A percentile compares a stretch with the other conserved stretches of the same genome.
These are phyloP conservation scores for Subacronicta megacephala DNA, from an alignment of 2,888 invertebrate genomes.

Conservation along the genomic window DNA sequence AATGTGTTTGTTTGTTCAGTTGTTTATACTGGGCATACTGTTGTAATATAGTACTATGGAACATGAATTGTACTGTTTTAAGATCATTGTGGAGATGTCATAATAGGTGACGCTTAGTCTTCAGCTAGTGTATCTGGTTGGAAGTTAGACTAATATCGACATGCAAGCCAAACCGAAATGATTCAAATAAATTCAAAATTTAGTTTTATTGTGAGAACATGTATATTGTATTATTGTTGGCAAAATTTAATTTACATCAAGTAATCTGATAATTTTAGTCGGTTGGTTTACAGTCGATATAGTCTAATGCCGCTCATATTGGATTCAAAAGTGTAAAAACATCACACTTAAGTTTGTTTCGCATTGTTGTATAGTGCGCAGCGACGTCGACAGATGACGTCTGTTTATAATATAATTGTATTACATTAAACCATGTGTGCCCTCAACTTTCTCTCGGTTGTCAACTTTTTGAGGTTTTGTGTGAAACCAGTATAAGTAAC, in stretches of 20 bases:
- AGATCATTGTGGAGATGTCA: background rate
- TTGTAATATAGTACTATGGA: background rate
- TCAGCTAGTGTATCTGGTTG: constrained; percentile 5
- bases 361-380: constrained; percentile 16
- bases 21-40: constrained; percentile 37
- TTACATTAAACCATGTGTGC: constrained; percentile 7
- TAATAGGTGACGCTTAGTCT: background rate
- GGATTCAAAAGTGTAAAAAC: constrained; percentile 7
- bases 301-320: constrained; percentile 6
- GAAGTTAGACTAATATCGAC: constrained; percentile 4
- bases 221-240: background rate
- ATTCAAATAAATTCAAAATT: background rate
- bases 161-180: background rate
- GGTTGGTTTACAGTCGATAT: constrained; percentile 4
- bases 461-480: constrained; percentile 19
- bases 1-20: constrained; percentile 38
- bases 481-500: constrained; percentile 48
- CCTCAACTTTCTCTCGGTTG: constrained; percentile 24
- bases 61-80: constrained; percentile 9
- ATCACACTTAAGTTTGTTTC: constrained; percentile 40
- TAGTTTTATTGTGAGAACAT: no score
- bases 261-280: background rate
- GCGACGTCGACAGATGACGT: background rate
- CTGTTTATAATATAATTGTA: background rate
- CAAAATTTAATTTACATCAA: no score